Base-by-base conservation (phyloP, 2,797 vertebrate species). In the Anableps anableps region DNA sequence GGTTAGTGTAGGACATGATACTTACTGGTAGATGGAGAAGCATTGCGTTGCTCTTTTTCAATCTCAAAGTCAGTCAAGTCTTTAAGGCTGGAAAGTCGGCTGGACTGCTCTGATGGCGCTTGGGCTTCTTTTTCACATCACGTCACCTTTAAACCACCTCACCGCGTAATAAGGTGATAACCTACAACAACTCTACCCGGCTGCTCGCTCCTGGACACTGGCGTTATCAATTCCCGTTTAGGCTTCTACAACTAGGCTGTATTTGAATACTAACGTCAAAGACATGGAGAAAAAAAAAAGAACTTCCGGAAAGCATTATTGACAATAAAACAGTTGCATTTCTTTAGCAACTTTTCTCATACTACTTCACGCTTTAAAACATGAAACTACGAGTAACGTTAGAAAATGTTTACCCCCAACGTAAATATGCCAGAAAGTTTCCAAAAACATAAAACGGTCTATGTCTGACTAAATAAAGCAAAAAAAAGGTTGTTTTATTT, bases 201-300 rank as follows among this genome's bases (percentile, higher is more conserved):
- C 86, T 80, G 86, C 43, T 90, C 85, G 80, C 85, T 75, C 85
- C 79, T 79, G 79, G 86, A 85, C 83, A 70, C 89, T 78, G 88
- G 55, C 74, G 90, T 88, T 93, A 89, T 87, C 93, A 93, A 90
- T 90, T 87, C 87, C 91, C 81, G 90, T 91, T 94, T 93, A 87
- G 87, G 88, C 92, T 94, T 86, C 88, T 89, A 92, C 91, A 88
- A 89, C 92, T 88, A 89, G 88, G 88, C 89, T 93, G 91, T 89
- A 84, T 79, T 91, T 91, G 86, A 80, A 88, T 64, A 79, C 60
- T 43, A 23, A 77, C 77, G 53, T 83, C 76, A 88, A n/a, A 83
- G 19, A 1, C 9, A 10, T 1, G 4, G 14, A 29, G 31, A 16
- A 23, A 16, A 13, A 53, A 58, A 41, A 23, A 0, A 0, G 0